Base-by-base conservation (phyloP, 1,140 invertebrate species). In the Eumeta japonica region DNA sequence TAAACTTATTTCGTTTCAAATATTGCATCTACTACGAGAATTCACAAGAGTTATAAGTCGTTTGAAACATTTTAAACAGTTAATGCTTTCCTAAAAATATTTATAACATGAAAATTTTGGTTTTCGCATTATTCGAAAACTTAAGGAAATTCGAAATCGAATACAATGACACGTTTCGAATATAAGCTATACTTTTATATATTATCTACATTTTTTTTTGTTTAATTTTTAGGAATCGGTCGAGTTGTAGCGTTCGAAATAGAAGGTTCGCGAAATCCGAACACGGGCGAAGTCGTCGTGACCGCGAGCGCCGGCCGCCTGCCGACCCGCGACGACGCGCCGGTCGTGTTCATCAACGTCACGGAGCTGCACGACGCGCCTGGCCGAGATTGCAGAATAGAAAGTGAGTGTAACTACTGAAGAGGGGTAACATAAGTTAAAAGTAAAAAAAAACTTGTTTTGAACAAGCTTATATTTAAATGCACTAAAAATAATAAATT, bases 341-440 rank as follows among this genome's bases (percentile, higher is more conserved):
- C 63, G n/a, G 46, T 73, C 13, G 36, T 70, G 29, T 64, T 73
- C 39, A 41, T 68, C 2, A 66, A 65, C 38, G 37, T 68, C n/a
- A 52, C 55, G 19, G 53, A 42, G 16, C 31, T 73, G 13, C 43
- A 31, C 18, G 50, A 62, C 34, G 17, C 60, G 28, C 68, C 68
- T 10, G 18, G 55, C 5, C 33, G 49, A 5, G 46, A 18, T 46
- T 70, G 3, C 52, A 43, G 28, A 55, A 52, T 38, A 30, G 45
- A 12, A 47, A 52, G 65, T 66, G 30, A 35, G 24, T 30, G 19
- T 15, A 18, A 19, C 16, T n/a, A 7, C 14, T 34, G 10, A 16
- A 16, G n/a, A n/a, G n/a, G n/a, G n/a, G n/a, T n/a, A n/a, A n/a
- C n/a, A n/a, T n/a, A n/a, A n/a, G n/a, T n/a, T n/a, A n/a, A n/a